Conservation (phyloP, 2,113 vertebrate genomes). For the Cynocephalus volans region DNA sequence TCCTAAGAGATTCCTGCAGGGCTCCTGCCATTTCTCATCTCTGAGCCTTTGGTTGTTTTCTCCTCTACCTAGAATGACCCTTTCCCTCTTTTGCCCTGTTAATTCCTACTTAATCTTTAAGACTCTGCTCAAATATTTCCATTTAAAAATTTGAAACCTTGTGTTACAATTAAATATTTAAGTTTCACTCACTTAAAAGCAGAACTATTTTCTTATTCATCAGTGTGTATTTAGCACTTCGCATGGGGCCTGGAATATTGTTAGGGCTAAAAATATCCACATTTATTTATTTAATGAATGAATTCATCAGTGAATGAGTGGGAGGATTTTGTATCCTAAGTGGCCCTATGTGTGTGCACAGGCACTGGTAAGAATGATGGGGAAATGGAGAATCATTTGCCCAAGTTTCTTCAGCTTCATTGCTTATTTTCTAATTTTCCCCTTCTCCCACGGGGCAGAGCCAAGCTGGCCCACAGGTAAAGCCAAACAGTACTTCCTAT, state of each 20-base stretch:
- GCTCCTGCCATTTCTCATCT: not conserved
- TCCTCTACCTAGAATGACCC: not conserved
- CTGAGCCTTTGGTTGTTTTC: not conserved
- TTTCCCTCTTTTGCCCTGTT: not conserved
- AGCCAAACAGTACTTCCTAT: not conserved
- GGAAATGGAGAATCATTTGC: not conserved
- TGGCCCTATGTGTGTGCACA: too few species aligned
- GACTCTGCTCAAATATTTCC: not conserved
- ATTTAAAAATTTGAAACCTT: constrained; percentile 12
- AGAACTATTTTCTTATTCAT: constrained; percentile 16
- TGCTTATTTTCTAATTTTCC: not conserved
- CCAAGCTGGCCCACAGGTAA: not conserved
- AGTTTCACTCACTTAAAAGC: not conserved
- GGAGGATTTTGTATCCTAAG: not conserved
- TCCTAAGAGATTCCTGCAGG: not conserved
- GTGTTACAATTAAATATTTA: constrained; percentile 11
- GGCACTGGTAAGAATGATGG: not conserved
- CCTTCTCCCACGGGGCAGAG: not conserved
- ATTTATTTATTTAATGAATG: not conserved
- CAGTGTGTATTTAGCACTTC: not conserved
- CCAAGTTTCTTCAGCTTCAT: not conserved
- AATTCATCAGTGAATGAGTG: not conserved
- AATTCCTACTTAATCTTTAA: not conserved
- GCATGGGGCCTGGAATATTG: not conserved
- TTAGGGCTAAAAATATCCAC: not conserved